phyloP scores from a whole-genome alignment of 2,888 invertebrate species.

The Dynastes tityus region DNA sequence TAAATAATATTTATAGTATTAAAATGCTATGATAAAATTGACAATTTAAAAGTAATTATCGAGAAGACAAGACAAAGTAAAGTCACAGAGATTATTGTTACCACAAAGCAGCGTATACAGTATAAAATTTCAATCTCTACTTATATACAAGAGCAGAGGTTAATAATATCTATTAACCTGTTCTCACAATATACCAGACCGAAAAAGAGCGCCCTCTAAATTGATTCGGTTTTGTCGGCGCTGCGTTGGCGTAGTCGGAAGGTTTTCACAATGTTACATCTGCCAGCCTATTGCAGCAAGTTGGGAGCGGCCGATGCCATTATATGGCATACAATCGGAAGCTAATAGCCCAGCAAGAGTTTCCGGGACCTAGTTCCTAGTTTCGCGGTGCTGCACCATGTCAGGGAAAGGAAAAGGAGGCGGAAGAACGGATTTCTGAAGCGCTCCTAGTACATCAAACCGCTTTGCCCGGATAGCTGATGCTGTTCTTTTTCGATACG shows the following conservation, averaged over 20 bases:
- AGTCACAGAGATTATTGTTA: no score
- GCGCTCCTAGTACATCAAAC: not conserved
- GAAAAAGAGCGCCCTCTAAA: constrained; percentile 34
- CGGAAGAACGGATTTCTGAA: constrained; percentile 31
- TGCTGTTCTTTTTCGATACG: constrained; percentile 16
- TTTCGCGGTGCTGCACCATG: constrained; percentile 26
- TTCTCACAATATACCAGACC: constrained; percentile 17
- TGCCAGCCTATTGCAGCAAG: constrained; percentile 41
- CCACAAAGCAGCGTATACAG: no score
- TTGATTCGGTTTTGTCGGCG: constrained; percentile 38
- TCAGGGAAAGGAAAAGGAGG: constrained; percentile 30
- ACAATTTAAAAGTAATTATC: no score
- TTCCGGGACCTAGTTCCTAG: constrained; percentile 56
- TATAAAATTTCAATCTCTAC: constrained; percentile 3
- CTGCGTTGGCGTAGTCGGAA: constrained; percentile 26
- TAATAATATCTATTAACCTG: constrained; percentile 26
- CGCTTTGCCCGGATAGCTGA: not conserved
- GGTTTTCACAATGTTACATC: constrained; percentile 41
- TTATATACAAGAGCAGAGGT: constrained; percentile 9
- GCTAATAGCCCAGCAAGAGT: constrained; percentile 62
- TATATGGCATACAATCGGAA: constrained; percentile 62
- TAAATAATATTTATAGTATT: no score
- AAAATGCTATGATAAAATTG: no score
- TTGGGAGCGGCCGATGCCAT: constrained; percentile 59
- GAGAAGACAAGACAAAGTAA: no score